These are phyloP conservation scores for Mimumesa dahlbomi DNA, from an alignment of 2,888 invertebrate genomes.

Conservation along the genomic window DNA sequence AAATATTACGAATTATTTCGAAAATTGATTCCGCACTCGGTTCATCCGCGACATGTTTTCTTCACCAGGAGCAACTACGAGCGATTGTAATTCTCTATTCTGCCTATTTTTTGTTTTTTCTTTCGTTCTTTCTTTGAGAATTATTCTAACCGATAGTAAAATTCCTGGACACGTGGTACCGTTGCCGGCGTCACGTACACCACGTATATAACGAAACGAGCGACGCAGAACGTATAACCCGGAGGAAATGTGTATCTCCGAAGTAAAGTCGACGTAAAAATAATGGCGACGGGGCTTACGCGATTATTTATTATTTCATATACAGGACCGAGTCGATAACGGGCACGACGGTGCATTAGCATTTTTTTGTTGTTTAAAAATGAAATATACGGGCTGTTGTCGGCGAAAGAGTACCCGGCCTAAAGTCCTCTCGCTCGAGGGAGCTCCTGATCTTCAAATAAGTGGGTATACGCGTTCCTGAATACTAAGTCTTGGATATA, in stretches of 20 bases:
- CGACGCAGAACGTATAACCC: conserved; percentile 53
- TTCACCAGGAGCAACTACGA: too few species aligned
- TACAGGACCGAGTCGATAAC: conserved; percentile 72
- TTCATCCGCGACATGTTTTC: too few species aligned
- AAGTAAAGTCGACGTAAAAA: conserved; percentile 72
- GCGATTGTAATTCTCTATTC: too few species aligned
- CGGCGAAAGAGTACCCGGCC: conserved; percentile 67
- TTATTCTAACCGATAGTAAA: conserved; percentile 20
- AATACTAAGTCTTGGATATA: conserved; percentile 75
- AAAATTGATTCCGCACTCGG: too few species aligned
- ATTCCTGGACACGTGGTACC: conserved; percentile 28
- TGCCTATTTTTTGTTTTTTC: not conserved
- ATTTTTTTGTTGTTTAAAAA: conserved; percentile 81
- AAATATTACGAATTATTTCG: not conserved
- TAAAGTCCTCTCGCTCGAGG: conserved; percentile 66
- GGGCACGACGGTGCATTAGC: conserved; percentile 76
- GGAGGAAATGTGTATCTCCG: conserved; percentile 65
- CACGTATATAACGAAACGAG: conserved; percentile 63
- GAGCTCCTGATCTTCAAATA: conserved; percentile 79
- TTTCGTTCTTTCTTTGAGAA: not conserved
- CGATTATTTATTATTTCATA: conserved; percentile 77
- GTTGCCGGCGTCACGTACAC: conserved; percentile 58
- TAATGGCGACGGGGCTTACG: conserved; percentile 72
- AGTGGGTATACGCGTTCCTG: conserved; percentile 78
- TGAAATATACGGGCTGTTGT: conserved; percentile 77